Conservation (phyloP, 64 coral and sea anemone genomes). For the Pachyseris speciosa region DNA sequence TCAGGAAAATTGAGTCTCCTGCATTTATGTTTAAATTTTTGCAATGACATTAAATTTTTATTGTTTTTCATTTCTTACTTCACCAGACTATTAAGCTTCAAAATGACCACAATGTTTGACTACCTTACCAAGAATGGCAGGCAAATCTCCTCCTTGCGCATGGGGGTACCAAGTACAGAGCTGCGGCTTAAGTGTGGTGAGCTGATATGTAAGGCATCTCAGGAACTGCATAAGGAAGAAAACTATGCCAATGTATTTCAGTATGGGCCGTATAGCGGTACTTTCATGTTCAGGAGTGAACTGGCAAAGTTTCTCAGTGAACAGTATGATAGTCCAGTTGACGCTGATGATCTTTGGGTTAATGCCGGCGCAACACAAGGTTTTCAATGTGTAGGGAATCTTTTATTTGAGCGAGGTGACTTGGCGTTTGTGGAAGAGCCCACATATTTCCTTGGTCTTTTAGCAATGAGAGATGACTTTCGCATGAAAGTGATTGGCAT, state of each 20-base stretch:
- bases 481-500: conserved; percentile 76
- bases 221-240: conserved; percentile 3
- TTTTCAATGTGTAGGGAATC: conserved; percentile 36
- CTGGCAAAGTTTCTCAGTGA: conserved; percentile 83
- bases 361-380: conserved; percentile 85
- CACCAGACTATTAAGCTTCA: not conserved
- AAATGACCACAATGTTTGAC: conserved; percentile 44
- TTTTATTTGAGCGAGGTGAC: conserved; percentile 72
- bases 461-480: conserved; percentile 53
- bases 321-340: conserved; percentile 65
- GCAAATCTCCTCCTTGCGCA: not conserved
- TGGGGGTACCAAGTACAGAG: conserved; percentile 4
- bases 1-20: not conserved
- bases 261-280: conserved; percentile 81
- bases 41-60: not conserved
- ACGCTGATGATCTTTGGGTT: conserved; percentile 62
- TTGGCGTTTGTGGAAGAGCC: conserved; percentile 93
- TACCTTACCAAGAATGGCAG: not conserved
- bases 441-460: conserved; percentile 79
- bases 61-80: not conserved
- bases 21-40: not conserved
- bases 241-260: conserved; percentile 61
- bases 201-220: conserved; percentile 15
- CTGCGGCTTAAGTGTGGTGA: conserved; percentile 6
- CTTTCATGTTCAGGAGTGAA: conserved; percentile 39